phyloP scores from a whole-genome alignment of 2,797 vertebrate species.

The Catharus ustulatus region DNA sequence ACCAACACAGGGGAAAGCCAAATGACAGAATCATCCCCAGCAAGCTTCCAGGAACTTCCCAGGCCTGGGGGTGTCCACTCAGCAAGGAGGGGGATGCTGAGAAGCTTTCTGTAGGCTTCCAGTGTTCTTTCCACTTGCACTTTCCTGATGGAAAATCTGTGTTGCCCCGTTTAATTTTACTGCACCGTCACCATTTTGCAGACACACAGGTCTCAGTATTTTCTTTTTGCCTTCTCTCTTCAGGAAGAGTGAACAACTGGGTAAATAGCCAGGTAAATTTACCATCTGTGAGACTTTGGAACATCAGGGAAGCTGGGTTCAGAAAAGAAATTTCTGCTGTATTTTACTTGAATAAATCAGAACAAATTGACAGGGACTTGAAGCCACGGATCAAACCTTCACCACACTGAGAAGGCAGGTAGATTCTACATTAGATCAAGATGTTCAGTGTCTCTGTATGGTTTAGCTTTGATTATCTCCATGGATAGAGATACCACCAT shows the following conservation, averaged over 20 bases:
- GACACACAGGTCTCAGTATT: neutral
- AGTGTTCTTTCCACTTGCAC: neutral
- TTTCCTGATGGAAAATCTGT: neutral
- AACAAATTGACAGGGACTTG: neutral
- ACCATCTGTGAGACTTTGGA: neutral
- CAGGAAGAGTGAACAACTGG: neutral
- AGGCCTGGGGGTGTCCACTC: neutral
- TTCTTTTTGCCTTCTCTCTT: neutral
- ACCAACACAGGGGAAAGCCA: neutral
- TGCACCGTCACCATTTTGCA: neutral
- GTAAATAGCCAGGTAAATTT: neutral
- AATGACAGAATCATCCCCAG: neutral
- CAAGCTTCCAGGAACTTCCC: neutral
- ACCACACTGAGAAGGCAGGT: neutral
- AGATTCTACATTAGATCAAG: neutral
- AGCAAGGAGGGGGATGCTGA: neutral
- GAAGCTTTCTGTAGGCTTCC: neutral
- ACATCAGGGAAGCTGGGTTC: neutral
- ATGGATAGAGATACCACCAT: neutral
- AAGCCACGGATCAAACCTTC: neutral
- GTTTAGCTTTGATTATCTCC: neutral
- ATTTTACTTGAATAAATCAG: neutral
- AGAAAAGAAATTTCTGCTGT: neutral
- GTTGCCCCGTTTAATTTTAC: neutral
- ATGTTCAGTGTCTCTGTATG: neutral